Percentiles rank a stretch among this genome's conserved stretches.
Conservation (phyloP, 2,888 invertebrate genomes). For the Eupeodes luniger region DNA sequence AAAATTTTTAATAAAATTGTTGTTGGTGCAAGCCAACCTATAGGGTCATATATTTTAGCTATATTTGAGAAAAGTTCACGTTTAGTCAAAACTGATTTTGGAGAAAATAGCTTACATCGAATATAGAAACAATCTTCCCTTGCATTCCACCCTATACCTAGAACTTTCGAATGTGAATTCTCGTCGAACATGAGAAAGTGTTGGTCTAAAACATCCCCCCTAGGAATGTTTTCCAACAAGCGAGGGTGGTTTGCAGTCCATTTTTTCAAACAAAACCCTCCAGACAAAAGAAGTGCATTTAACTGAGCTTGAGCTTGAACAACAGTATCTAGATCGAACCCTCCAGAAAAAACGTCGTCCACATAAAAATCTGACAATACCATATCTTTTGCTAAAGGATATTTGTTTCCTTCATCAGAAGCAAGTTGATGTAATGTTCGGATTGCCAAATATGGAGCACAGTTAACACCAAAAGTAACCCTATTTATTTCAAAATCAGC, state of each 20-base stretch:
- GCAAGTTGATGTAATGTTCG: slow-evolving; percentile 66
- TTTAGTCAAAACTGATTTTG: slow-evolving; percentile 37
- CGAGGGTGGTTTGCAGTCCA: slow-evolving; percentile 25
- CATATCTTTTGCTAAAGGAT: slow-evolving; percentile 57
- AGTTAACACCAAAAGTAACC: slow-evolving; percentile 71
- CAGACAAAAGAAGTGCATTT: neutral
- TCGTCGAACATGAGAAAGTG: neutral
- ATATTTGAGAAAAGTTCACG: slow-evolving; percentile 62
- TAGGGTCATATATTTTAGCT: slow-evolving; percentile 62
- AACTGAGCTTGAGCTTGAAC: neutral
- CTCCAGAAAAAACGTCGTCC: slow-evolving; percentile 58
- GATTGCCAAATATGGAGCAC: slow-evolving; percentile 65
- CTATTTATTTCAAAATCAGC: slow-evolving; percentile 63
- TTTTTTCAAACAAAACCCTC: slow-evolving; percentile 34
- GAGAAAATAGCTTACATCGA: neutral
- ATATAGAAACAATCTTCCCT: slow-evolving; percentile 50
- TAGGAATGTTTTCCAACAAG: slow-evolving; percentile 21
- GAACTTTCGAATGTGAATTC: slow-evolving; percentile 39
- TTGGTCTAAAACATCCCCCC: slow-evolving; percentile 1
- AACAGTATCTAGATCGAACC: slow-evolving; percentile 6
- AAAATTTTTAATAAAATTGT: slow-evolving; percentile 61
- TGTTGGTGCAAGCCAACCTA: slow-evolving; percentile 59
- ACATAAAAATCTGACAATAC: slow-evolving; percentile 59
- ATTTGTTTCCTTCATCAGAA: slow-evolving; percentile 44
- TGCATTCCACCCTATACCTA: slow-evolving; percentile 70